Evolutionary conservation across 2,888 invertebrate genomes (phyloP).

Genomic region (Drosophila paracracens): DNA sequence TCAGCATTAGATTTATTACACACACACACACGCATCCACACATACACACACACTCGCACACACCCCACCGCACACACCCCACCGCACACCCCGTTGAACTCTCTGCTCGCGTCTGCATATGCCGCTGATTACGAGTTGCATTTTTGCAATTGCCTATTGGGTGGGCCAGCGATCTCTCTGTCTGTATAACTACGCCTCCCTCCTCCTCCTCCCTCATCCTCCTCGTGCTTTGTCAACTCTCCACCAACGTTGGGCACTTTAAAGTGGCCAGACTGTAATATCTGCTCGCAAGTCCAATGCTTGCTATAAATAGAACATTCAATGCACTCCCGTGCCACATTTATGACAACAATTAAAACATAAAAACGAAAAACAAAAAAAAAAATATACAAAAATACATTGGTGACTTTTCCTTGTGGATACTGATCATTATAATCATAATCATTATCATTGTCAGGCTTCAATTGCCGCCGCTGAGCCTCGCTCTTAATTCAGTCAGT

Average conservation of each 20-base stretch:
- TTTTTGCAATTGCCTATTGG: conserved; percentile 34
- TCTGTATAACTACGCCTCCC: neutral
- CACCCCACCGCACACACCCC: neutral
- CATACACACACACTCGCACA: neutral
- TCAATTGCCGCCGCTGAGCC: conserved; percentile 29
- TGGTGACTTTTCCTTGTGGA: conserved; percentile 1
- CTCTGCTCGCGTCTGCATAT: conserved; percentile 14
- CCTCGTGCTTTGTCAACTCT: neutral
- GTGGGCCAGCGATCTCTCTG: conserved; percentile 36
- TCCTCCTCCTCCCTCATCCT: neutral
- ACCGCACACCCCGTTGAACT: conserved; percentile 19
- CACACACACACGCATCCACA: neutral
- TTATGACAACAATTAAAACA: conserved; percentile 58
- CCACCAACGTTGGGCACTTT: neutral
- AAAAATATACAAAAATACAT: conserved; percentile 12
- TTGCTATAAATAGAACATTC: conserved; percentile 50
- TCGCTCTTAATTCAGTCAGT: conserved; percentile 25
- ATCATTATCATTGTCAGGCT: conserved; percentile 30
- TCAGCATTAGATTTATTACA: conserved; percentile 60
- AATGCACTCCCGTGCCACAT: conserved; percentile 32
- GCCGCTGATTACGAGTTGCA: conserved; percentile 41
- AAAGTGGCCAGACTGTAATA: conserved; percentile 27
- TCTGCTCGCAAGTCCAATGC: conserved; percentile 24
- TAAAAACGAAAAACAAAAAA: conserved; percentile 24
- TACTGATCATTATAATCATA: conserved; percentile 13